Evolutionary conservation across 2,113 vertebrate genomes (phyloP), one percentile per base, ranked within the genome.

Genomic region (Salvelinus fontinalis): DNA sequence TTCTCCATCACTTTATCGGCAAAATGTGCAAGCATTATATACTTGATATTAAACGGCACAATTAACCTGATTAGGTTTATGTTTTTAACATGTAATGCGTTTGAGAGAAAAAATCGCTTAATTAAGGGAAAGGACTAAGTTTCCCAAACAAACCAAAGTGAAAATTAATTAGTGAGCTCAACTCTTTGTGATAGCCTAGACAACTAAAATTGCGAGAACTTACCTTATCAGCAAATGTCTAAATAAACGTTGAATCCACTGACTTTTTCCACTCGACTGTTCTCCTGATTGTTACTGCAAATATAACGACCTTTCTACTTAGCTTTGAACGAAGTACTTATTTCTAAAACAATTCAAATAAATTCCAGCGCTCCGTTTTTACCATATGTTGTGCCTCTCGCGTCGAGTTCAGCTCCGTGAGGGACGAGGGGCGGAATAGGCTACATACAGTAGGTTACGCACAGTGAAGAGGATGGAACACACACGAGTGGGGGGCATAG

Each of bases 331-430:
- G 79, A 81, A 86, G 84, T 87, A 81, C 68, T 85, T 86, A 29
- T 29, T 78, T 7, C 68, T 71, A 67, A 57, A 75, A 24, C 39
- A 44, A 44, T 9, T 2, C 39, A 9, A 44, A 44, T 44, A 67
- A 71, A 86, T 83, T 78, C 67, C 65, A 74, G 79, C 83, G 84
- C 88, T 88, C 79, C 82, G n/a, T 87, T 77, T 84, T 74, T 59
- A 86, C 86, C 88, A 88, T 90, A 86, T 88, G 86, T 86, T 86
- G 90, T 89, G 89, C 83, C 67, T 51, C 24, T 82, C 75, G 85
- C 79, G 75, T 71, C 81, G 79, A 87, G 83, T 14, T n/a, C 81
- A 73, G 74, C 75, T 60, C 31, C 78, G 70, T 44, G 54, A 67
- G 67, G 71, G 79, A 75, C 69, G 77, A 39, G 49, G 48, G 69